A percentile compares a stretch with the other conserved stretches of the same genome.
phyloP scores from a whole-genome alignment of 2,113 vertebrate species.

The Polyodon spathula region DNA sequence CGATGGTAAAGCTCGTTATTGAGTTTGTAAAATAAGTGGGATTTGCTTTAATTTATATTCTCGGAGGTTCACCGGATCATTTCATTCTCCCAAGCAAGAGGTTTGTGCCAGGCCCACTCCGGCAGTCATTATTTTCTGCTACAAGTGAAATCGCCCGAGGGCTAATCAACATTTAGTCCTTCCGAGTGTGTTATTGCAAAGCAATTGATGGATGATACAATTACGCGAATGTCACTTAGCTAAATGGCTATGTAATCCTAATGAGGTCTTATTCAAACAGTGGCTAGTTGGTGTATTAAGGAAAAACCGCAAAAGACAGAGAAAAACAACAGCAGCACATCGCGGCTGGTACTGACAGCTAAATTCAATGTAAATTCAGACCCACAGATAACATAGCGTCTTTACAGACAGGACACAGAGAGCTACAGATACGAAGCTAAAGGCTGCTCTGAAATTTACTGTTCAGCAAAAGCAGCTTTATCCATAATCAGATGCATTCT shows the following conservation, averaged over 20 bases:
- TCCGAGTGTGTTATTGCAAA: conserved; percentile 12
- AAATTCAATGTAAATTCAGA: too few species aligned
- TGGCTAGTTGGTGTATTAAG: background rate
- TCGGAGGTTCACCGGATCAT: background rate
- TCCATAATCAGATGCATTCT: too few species aligned
- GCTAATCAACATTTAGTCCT: conserved; percentile 19
- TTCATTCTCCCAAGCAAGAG: background rate
- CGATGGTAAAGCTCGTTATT: too few species aligned
- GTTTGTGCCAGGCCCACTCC: background rate
- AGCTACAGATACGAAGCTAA: too few species aligned
- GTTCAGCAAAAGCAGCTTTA: too few species aligned
- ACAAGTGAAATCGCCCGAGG: background rate
- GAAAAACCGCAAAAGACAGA: background rate
- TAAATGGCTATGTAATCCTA: conserved; percentile 23
- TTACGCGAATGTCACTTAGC: conserved; percentile 18
- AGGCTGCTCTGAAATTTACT: too few species aligned
- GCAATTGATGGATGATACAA: conserved; percentile 21
- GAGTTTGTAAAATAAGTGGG: too few species aligned
- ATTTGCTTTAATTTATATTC: background rate
- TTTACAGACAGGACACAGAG: too few species aligned
- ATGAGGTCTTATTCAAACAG: conserved; percentile 26
- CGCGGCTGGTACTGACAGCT: too few species aligned
- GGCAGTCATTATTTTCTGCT: background rate
- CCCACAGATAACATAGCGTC: too few species aligned
- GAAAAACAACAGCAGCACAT: background rate